Percentiles rank a stretch among this genome's conserved stretches.
Evolutionary conservation across 2,888 invertebrate species (phyloP).

Genomic region (Synergus laeviventris): DNA sequence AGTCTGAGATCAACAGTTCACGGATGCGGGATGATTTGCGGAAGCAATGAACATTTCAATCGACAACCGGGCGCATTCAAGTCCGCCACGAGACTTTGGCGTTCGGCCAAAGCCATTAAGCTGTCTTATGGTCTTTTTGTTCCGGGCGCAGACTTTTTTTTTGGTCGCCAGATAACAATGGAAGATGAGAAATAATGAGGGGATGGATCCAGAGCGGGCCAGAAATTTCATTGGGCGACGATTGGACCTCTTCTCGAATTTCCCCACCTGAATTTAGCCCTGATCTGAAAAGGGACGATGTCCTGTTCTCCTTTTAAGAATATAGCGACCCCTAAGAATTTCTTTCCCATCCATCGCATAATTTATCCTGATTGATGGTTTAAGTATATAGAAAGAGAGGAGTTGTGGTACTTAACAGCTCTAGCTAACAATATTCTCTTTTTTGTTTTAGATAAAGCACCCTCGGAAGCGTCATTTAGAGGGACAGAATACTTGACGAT

Average conservation of each 20-base stretch:
- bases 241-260: not conserved
- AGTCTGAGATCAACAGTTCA: slow-evolving; percentile 34
- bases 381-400: not conserved
- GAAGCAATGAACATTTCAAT: slow-evolving; percentile 68
- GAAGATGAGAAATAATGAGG: slow-evolving; percentile 68
- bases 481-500: slow-evolving; percentile 95
- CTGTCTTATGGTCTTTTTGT: slow-evolving; percentile 61
- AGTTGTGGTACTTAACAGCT: not conserved
- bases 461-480: slow-evolving; percentile 94
- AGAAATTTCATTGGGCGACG: slow-evolving; percentile 8
- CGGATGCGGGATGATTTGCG: slow-evolving; percentile 56
- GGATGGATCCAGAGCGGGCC: slow-evolving; percentile 39
- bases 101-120: slow-evolving; percentile 68
- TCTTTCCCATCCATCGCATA: not conserved
- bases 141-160: slow-evolving; percentile 67
- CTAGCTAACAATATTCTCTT: slow-evolving; percentile 36
- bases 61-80: slow-evolving; percentile 58
- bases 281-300: not conserved
- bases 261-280: not conserved
- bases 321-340: not conserved
- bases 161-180: slow-evolving; percentile 68
- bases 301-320: not conserved
- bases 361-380: slow-evolving; percentile 6
- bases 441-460: slow-evolving; percentile 89
- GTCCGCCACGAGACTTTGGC: slow-evolving; percentile 58